A percentile compares a stretch with the other conserved stretches of the same genome.
Evolutionary conservation across 2,888 invertebrate genomes (phyloP).

Genomic region (Synergus laeviventris): DNA sequence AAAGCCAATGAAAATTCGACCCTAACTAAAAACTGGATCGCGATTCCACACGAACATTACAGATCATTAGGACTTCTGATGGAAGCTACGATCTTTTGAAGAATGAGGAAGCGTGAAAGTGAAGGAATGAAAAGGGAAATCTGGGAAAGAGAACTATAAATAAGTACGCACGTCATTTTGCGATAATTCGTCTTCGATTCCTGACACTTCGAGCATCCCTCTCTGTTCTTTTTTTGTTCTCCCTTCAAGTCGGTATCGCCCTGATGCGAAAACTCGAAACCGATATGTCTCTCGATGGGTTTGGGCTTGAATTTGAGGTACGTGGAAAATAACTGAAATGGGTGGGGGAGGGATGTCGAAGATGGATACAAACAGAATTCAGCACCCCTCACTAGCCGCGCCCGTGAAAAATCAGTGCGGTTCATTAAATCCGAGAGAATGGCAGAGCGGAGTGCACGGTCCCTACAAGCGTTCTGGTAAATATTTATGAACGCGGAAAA

Average conservation of each 20-base stretch:
- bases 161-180: conserved; percentile 63
- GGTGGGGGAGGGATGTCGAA: conserved; percentile 51
- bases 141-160: conserved; percentile 57
- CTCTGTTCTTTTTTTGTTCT: conserved; percentile 16
- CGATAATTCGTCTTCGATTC: conserved; percentile 66
- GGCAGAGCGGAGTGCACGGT: conserved; percentile 53
- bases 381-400: conserved; percentile 54
- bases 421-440: conserved; percentile 73
- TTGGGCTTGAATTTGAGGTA: background rate
- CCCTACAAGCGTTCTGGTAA: conserved; percentile 63
- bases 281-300: conserved; percentile 36
- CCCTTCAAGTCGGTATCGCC: conserved; percentile 33
- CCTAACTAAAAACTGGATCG: conserved; percentile 17
- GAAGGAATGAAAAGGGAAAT: conserved; percentile 29
- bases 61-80: conserved; percentile 30
- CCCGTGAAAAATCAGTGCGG: conserved; percentile 71
- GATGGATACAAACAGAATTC: conserved; percentile 59
- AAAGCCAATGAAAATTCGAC: background rate
- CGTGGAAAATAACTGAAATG: background rate
- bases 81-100: conserved; percentile 21
- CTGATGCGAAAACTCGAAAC: conserved; percentile 41
- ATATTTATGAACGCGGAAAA: conserved; percentile 72
- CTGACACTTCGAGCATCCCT: conserved; percentile 60
- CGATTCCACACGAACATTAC: conserved; percentile 2
- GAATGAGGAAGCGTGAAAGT: conserved; percentile 29